Evolutionary conservation across 2,888 invertebrate species (phyloP).

Genomic region (Oligia strigilis): DNA sequence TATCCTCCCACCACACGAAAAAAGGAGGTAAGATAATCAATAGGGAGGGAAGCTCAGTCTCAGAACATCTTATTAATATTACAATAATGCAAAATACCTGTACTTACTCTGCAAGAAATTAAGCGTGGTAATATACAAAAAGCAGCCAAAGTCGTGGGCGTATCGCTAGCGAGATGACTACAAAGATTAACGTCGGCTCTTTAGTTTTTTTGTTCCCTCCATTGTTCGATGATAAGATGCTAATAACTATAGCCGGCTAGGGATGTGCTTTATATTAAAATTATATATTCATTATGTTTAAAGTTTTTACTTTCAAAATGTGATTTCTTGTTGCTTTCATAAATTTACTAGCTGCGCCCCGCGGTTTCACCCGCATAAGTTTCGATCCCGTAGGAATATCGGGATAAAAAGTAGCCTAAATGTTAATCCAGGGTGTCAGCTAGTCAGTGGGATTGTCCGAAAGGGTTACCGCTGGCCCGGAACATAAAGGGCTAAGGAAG

Average conservation of each 20-base stretch:
- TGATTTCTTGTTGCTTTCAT: background rate
- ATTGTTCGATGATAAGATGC: constrained; percentile 73
- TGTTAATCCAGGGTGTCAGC: too few relatives aligned
- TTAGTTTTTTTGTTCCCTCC: constrained; percentile 68
- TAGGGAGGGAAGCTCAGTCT: background rate
- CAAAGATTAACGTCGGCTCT: constrained; percentile 69
- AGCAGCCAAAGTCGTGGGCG: constrained; percentile 43
- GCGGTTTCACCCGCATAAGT: too few relatives aligned
- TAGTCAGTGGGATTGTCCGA: too few relatives aligned
- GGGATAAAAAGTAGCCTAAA: too few relatives aligned
- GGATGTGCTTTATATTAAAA: constrained; percentile 55
- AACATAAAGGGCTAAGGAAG: too few relatives aligned
- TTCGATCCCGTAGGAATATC: too few relatives aligned
- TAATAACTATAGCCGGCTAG: constrained; percentile 67
- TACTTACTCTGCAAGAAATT: constrained; percentile 18
- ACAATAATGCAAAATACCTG: constrained; percentile 15
- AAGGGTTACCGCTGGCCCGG: too few relatives aligned
- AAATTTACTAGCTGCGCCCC: too few relatives aligned
- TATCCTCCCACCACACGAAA: background rate
- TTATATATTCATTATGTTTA: background rate
- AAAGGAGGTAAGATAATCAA: background rate
- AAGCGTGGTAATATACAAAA: constrained; percentile 30
- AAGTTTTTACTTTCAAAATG: background rate
- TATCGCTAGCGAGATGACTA: constrained; percentile 64
- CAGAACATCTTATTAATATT: constrained; percentile 11